Evolutionary conservation across 2,113 vertebrate species (phyloP), one percentile per base, ranked within the genome.

Genomic region (Oophaga pumilio): DNA sequence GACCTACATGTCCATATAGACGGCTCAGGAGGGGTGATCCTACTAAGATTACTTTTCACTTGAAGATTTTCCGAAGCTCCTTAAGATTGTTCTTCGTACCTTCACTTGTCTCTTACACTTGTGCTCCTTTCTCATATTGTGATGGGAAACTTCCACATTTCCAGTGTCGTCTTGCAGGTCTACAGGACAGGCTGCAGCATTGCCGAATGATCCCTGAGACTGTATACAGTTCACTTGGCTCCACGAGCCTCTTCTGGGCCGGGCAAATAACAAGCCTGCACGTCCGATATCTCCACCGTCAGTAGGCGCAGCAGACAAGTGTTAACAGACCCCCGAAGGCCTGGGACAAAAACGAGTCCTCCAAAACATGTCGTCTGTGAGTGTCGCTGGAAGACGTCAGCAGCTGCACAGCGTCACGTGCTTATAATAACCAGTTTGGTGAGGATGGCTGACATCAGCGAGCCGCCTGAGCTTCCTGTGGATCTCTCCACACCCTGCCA

Each of bases 341-440:
- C 20, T 53, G 69, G n/a, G 50, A 33, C 60, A 66, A 8, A 12
- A 78, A 52, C 89, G 92, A 91, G 91, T 83, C 85, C 89, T 92
- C 91, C 68, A 8, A 82, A 84, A 6, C 62, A 89, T 87, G 92
- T 88, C 13, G 26, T 82, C 90, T 84, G 80, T 43, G 33, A 43
- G 33, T 10, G 53, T 59, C 20, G 49, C 53, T 84, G 71, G 89
- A 93, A 89, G 90, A 89, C 89, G 87, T 89, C 91, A 91, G 86
- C 90, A 86, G 89, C 83, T 80, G 18, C 66, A 81, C 87, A 91
- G 20, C 90, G 73, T 90, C 90, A 87, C 89, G 56, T 60, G 28
- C 84, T 13, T 77, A 90, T 88, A 90, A 90, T 60, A 92, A 93
- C 81, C 80, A 69, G 90, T 91, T 93, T 90, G 86, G 84, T 78